These are phyloP conservation scores for Cryptotermes secundus DNA, from an alignment of 1,140 invertebrate species.

Conservation along the genomic window DNA sequence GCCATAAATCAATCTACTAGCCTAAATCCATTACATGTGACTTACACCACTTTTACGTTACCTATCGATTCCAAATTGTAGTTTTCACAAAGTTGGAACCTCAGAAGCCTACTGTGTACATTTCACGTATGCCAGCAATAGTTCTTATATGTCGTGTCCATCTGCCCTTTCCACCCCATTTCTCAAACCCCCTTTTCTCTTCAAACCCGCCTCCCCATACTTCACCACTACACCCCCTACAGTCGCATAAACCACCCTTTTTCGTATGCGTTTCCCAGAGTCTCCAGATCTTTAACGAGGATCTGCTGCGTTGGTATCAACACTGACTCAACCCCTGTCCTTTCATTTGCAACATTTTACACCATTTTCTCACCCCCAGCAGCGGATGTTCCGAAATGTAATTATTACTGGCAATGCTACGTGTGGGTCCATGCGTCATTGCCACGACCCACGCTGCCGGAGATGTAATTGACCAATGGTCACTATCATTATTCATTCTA, in stretches of 20 bases:
- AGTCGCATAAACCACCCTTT: conserved; percentile 7
- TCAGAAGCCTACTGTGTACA: conserved; percentile 1
- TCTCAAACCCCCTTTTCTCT: conserved; percentile 15
- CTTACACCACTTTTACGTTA: too few relatives aligned
- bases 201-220: not conserved
- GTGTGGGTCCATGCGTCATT: not conserved
- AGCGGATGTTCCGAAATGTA: not conserved
- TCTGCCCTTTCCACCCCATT: conserved; percentile 7
- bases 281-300: not conserved
- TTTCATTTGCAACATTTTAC: conserved; percentile 17
- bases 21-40: too few relatives aligned
- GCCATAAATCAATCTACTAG: too few relatives aligned
- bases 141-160: conserved; percentile 18
- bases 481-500: not conserved
- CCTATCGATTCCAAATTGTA: not conserved
- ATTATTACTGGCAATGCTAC: not conserved
- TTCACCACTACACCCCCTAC: not conserved
- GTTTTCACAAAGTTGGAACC: conserved; percentile 4
- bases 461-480: not conserved
- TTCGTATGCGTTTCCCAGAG: conserved; percentile 16
- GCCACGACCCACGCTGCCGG: not conserved
- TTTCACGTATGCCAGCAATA: conserved; percentile 16
- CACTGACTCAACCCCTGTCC: not conserved
- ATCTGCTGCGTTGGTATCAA: not conserved
- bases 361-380: conserved; percentile 13